Evolutionary conservation across 2,113 vertebrate genomes (phyloP), one percentile per base, ranked within the genome.

Genomic region (Hippolais icterina): DNA sequence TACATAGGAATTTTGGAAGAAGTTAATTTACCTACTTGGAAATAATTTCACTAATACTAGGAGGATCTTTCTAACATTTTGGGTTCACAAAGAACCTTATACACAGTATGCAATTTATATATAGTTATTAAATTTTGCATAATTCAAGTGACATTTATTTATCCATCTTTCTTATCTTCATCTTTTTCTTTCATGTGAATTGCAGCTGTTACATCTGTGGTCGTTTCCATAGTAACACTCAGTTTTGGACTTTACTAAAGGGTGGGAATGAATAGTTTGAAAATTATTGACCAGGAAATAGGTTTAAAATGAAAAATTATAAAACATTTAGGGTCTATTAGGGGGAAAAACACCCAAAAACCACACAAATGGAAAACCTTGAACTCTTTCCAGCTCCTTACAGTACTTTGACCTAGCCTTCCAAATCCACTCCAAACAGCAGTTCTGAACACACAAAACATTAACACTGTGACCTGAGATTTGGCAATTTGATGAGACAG

Each of bases 161-260:
- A 93, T 95, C 80, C 83, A 69, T 96, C 37, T 39, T 39, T 39
- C 37, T 39, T 39, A 39, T 39, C 93, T 96, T 44, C 3, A 7
- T 87, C 31, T 84, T 46, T 71, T 78, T 94, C 90, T 95, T 95
- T 95, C 83, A 93, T 93, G 66, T 92, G 80, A 89, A 91, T 93
- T 95, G 60, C 64, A 97, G 83, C 83, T 96, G 90, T 83, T 95
- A 90, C 39, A 69, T 95, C 77, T 97, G 83, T 94, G 93, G 56
- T 82, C 80, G 95, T 98, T 97, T 97, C 96, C 96, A 96, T 96
- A 95, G 96, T 89, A 97, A 97, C 94, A 93, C 60, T 79, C 95
- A 90, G 61, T 96, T 96, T 81, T 95, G 87, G 83, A 93, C 71
- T 96, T 93, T 89, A 89, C 35, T 96, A 80, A 97, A 92, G 74